Evolutionary conservation across 2,113 vertebrate genomes (phyloP), one percentile per base, ranked within the genome.

Genomic region (Tor tambroides): DNA sequence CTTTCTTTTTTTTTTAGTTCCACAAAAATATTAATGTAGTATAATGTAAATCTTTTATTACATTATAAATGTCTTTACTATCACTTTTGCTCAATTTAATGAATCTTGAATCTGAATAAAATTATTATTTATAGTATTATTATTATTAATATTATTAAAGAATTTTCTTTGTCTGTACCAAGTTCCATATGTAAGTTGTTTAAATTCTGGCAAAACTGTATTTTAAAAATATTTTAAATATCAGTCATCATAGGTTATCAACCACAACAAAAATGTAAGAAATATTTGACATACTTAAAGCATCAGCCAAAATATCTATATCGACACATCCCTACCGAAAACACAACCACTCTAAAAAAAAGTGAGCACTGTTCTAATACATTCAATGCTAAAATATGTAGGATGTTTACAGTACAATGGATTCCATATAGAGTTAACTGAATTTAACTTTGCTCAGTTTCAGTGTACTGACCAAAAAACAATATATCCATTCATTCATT

Each of bases 401-500:
- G 30, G 11, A 23, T 38, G 30, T 80, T 80, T 80, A 12, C 19
- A 38, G 32, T 21, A 38, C 32, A 9, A 43, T 59, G 30, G 28
- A 79, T 65, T 28, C 12, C 11, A 10, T 63, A 63, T 65, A 65
- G 14, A 81, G 59, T 43, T 43, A 19, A 59, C 77, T 1, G 6
- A 49, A 46, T 76, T 26, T 51, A 79, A 59, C 77, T 12, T 17
- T 79, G 51, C 35, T 7, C 23, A 26, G 79, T 61, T 81, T 43
- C 23, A 43, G 14, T 28, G 56, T 46, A 43, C 79, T 26, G 32
- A 75, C 77, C 65, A 59, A 74, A 86, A 80, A 28, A 85, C 75
- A 76, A 80, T 87, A 79, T 35, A 83, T 79, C 54, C 84, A 89
- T 86, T 89, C 63, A 85, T 87, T 80, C 76, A 84, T 79, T 86